Evolutionary conservation across 2,113 vertebrate genomes (phyloP).

Genomic region (Vireo altiloquus): DNA sequence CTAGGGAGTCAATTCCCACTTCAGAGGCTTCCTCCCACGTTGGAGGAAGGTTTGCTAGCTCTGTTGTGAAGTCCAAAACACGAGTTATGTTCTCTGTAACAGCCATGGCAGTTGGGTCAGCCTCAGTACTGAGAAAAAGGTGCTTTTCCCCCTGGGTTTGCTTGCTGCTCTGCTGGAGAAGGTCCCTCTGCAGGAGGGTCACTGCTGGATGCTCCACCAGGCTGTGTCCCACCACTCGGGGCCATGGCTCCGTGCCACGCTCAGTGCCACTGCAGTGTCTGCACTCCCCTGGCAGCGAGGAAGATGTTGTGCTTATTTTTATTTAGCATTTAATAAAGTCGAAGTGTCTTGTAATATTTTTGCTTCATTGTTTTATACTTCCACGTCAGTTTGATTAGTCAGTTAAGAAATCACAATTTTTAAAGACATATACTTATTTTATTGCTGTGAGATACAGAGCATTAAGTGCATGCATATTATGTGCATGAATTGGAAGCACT

Average conservation of each 20-base stretch:
- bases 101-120: rapidly evolving
- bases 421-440: not conserved
- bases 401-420: not conserved
- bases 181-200: rapidly evolving
- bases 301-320: rapidly evolving
- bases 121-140: not conserved
- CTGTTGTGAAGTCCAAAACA: not conserved
- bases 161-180: rapidly evolving
- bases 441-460: not conserved
- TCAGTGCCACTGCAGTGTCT: not conserved
- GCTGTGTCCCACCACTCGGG: too few species aligned
- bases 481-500: not conserved
- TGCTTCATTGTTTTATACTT: not conserved
- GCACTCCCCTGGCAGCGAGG: rapidly evolving
- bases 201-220: too few species aligned
- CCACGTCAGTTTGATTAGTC: not conserved
- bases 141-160: rapidly evolving
- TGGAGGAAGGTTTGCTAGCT: rapidly evolving
- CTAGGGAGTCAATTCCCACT: not conserved
- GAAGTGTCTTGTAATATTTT: not conserved
- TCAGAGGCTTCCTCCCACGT: rapidly evolving
- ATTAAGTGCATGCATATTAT: not conserved
- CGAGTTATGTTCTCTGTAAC: not conserved
- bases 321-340: not conserved
- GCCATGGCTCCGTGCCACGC: too few species aligned